Conservation (phyloP, 2,113 vertebrate genomes). For the Mirounga angustirostris region DNA sequence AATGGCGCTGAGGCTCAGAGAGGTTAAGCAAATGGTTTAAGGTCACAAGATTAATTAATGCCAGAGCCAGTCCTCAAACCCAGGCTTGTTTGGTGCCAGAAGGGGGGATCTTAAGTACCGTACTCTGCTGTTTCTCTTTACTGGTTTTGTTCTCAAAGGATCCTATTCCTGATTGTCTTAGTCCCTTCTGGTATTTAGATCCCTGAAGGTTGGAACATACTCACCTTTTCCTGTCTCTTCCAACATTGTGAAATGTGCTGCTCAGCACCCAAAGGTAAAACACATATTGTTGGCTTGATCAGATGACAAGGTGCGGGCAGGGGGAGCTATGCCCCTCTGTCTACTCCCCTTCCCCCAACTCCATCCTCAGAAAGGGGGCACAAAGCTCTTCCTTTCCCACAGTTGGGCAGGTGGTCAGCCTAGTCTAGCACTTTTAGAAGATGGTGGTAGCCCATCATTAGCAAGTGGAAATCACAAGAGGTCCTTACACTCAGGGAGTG, state of each 20-base stretch:
- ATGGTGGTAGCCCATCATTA: neutral
- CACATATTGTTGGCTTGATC: neutral
- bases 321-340: neutral
- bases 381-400: neutral
- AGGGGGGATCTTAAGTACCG: neutral
- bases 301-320: neutral
- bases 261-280: neutral
- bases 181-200: neutral
- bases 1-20: neutral
- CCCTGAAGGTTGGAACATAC: neutral
- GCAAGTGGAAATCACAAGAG: neutral
- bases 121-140: neutral
- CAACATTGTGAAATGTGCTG: neutral
- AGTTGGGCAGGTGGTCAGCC: neutral
- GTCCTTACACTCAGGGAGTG: neutral
- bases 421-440: neutral
- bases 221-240: neutral
- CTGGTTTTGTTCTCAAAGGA: neutral
- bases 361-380: neutral
- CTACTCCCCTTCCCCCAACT: neutral
- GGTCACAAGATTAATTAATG: neutral
- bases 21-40: conserved; percentile 13
- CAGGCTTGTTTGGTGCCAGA: neutral
- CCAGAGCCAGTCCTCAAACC: neutral
- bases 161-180: neutral